These are phyloP conservation scores for Borostomias antarcticus DNA, from an alignment of 2,797 vertebrate genomes.

Conservation along the genomic window DNA sequence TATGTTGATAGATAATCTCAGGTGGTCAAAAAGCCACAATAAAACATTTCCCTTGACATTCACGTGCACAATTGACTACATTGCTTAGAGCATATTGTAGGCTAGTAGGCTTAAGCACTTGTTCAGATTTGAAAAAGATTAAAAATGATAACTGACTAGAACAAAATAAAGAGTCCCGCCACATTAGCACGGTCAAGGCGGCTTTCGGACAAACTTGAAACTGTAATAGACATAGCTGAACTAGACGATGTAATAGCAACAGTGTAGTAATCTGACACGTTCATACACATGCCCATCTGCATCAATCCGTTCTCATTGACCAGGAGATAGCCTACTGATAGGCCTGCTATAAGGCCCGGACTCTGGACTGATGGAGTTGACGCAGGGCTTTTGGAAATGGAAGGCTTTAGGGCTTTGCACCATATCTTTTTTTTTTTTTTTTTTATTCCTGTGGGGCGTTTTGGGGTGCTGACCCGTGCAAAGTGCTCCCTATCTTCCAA, in stretches of 20 bases:
- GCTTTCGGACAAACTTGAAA: neutral
- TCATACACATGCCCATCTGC: neutral
- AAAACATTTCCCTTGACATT: slow-evolving; percentile 56
- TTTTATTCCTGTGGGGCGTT: slow-evolving; percentile 50
- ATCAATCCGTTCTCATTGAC: neutral
- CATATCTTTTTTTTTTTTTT: slow-evolving; percentile 29
- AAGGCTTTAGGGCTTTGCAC: slow-evolving; percentile 41
- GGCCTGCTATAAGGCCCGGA: neutral
- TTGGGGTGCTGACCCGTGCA: slow-evolving; percentile 77
- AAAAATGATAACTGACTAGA: no score
- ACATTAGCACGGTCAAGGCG: neutral
- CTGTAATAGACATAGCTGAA: neutral
- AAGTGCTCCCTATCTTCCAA: slow-evolving; percentile 82
- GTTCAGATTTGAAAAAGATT: no score
- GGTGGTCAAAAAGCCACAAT: slow-evolving; percentile 51
- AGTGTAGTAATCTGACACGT: neutral
- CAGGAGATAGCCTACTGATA: neutral
- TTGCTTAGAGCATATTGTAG: neutral
- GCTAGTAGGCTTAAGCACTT: no score
- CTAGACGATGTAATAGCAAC: neutral
- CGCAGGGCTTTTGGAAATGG: slow-evolving; percentile 31
- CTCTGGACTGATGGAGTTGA: slow-evolving; percentile 12
- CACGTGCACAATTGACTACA: slow-evolving; percentile 39
- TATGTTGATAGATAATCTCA: slow-evolving; percentile 69
- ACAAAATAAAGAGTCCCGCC: no score